Evolutionary conservation across 2,113 vertebrate genomes (phyloP), one percentile per base, ranked within the genome.

Genomic region (Terrapene triunguis): DNA sequence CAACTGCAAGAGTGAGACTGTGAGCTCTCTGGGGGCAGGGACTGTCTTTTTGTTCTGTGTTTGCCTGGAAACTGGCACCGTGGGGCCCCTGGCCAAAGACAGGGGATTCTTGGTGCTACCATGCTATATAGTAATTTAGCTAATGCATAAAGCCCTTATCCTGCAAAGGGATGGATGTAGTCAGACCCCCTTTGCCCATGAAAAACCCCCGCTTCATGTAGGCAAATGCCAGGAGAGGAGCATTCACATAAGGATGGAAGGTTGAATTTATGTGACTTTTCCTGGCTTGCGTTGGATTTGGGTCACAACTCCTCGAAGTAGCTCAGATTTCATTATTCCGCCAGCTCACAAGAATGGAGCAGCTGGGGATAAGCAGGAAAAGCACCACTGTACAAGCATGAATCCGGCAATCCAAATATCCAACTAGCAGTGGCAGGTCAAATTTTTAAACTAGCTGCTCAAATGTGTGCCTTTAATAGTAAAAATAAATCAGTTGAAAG

Each of bases 101-200:
- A 10, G 21, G 9, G 5, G 69, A 21, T 74, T 9, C 38, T 17
- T 10, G 21, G 72, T 6, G 42, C 72, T 76, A 76, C 38, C 24
- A 76, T 25, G 27, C 10, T 76, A n/a, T 12, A 44, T 10, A 6
- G 10, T 44, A 44, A 25, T 44, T 25, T 76, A 44, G 24, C 10
- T 76, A 76, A 76, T 25, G 24, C 72, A 24, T 25, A 44, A 44
- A 10, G 22, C 5, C n/a, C 38, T 44, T 14, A 1, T 24, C 29
- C 19, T 51, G 76, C 51, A 0, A 0, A 0, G 0, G 72, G 2
- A 24, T 1, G 38, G 17, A 47, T 1, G 54, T 17, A 12, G 24
- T 8, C 22, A 83, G 19, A 79, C 24, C 21, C 32, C 11, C 72
- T 84, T 6, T 12, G 3, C 74, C 80, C 88, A 42, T 38, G 85